Base-by-base conservation (phyloP, 2,888 invertebrate genomes). In the Parnassius orleans region DNA sequence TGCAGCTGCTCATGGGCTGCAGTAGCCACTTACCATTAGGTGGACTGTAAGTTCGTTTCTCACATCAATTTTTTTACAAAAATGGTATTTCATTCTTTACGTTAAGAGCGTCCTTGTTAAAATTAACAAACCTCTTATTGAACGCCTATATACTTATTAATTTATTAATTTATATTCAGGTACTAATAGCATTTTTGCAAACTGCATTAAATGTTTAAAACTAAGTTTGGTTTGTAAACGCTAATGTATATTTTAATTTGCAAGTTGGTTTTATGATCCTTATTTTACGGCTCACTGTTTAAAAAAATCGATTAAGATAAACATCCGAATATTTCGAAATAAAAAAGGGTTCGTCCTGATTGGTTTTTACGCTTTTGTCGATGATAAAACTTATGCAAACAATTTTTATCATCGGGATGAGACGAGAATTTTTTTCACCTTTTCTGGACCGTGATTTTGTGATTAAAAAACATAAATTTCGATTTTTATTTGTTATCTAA, bases 221-320 rank as follows among this genome's bases (percentile, higher is more conserved):
- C 2, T 24, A 19, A 19, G 2, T 19, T 19, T 19, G 19, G 1
- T 19, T 19, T 19, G 19, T 2, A 3, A 24, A 24, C 24, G 24
- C 24, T 2, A 24, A 24, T 24, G 48, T 56, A 48, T 50, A 43
- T 48, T 59, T 42, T 42, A 52, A 56, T 56, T 51, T 53, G 57
- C 52, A 41, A 19, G 9, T 43, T 43, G 24, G 12, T 24, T 44
- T 50, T 44, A 43, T 11, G 19, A 24, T 41, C 44, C 46, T 42
- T 54, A 14, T 15, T 47, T 61, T 57, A 57, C 53, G 52, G 47
- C 59, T 51, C 41, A 56, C 59, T 59, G 59, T 63, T 52, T 53
- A 41, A 58, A 50, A 54, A 58, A 58, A 59, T 50, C 47, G 55
- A 63, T 63, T 59, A 63, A 55, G 63, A 63, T 63, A 59, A 63